Evolutionary conservation across 1,140 invertebrate genomes (phyloP), one percentile per base, ranked within the genome.

Genomic region (Drosophila sulfurigaster): DNA sequence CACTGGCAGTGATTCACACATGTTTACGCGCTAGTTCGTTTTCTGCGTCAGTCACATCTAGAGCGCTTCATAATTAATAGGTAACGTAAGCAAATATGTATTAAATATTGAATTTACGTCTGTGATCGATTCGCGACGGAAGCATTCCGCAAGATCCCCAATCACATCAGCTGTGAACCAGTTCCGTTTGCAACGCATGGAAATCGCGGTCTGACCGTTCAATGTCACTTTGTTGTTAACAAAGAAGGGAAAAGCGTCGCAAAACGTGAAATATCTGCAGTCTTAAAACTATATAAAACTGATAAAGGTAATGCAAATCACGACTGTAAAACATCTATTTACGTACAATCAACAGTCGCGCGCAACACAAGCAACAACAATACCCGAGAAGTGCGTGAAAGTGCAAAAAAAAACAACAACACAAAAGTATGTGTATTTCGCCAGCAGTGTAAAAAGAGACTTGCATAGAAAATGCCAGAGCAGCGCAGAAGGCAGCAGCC

Each of bases 381-480:
- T 1, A 41, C 20, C 45, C 64, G 15, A 28, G 2, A 58, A 54
- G 15, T 46, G 43, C 30, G 25, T 52, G 38, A 65, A 71, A 56
- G 49, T n/a, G 30, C 13, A 43, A 46, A 49, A 67, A 54, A 45
- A 8, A 11, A 82, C 20, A 20, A 20, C 16, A 25, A 25, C 20
- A 25, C 20, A 25, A 25, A 25, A 25, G 20, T 25, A 25, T 3
- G 20, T 25, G 20, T 25, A 25, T 63, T 75, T 80, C 59, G 52
- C 43, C 75, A 76, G 20, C 35, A 20, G 25, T 49, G 46, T 51
- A 51, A 58, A 51, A 58, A 66, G n/a, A 15, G 10, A 13, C 11
- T 62, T 63, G 57, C 49, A 81, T 85, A 56, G 75, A 78, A 88
- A 89, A 89, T 89, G 51, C 74, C 78, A 89, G 81, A 89, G 80